These are phyloP conservation scores for Dione juno DNA, from an alignment of 2,888 invertebrate species.

Conservation along the genomic window DNA sequence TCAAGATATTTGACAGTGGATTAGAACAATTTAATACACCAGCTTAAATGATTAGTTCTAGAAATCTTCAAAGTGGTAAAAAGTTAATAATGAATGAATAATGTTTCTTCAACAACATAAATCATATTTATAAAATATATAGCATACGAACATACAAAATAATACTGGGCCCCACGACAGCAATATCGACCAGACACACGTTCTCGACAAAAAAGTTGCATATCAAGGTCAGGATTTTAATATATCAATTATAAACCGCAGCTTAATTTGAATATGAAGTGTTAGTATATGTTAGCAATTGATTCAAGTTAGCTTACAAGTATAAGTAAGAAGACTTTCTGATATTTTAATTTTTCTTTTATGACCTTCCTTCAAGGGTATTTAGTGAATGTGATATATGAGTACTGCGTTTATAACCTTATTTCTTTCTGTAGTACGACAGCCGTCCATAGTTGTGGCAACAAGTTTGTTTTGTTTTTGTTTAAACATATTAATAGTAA, in stretches of 20 bases:
- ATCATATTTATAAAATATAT: constrained; percentile 28
- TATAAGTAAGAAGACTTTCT: neutral
- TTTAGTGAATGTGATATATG: constrained; percentile 14
- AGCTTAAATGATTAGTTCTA: neutral
- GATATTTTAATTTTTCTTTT: constrained; percentile 8
- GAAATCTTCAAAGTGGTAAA: neutral
- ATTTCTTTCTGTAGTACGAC: neutral
- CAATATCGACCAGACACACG: constrained; percentile 44
- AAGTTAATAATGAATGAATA: neutral
- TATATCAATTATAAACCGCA: constrained; percentile 49
- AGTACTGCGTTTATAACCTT: constrained; percentile 1
- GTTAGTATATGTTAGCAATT: constrained; percentile 4
- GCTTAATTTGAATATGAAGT: constrained; percentile 40
- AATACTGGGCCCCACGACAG: constrained; percentile 44
- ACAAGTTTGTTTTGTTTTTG: neutral
- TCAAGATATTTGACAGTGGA: neutral
- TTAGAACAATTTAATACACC: neutral
- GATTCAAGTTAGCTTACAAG: neutral
- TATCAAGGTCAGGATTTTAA: constrained; percentile 50
- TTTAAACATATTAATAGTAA: neutral
- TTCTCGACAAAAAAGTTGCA: constrained; percentile 49
- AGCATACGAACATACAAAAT: constrained; percentile 31
- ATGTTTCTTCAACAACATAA: constrained; percentile 8
- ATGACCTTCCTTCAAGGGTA: constrained; percentile 6
- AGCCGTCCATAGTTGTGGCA: neutral